A percentile compares a stretch with the other conserved stretches of the same genome.
phyloP scores from a whole-genome alignment of 2,888 invertebrate genomes.

The Dusona sp. region DNA sequence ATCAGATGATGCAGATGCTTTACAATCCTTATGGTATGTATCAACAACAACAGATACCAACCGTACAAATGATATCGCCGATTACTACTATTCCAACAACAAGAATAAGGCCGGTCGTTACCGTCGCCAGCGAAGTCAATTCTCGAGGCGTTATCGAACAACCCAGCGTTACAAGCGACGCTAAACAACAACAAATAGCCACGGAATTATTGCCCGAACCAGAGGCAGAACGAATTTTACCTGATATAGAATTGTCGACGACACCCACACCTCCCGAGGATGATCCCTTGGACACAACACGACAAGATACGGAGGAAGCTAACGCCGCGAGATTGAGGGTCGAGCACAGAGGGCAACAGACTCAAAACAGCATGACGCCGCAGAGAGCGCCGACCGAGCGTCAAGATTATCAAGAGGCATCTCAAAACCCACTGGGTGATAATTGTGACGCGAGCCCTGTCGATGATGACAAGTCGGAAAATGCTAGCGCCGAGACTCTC shows the following conservation, averaged over 20 bases:
- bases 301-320: conserved; percentile 43
- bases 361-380: conserved; percentile 63
- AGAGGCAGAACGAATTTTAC: conserved; percentile 76
- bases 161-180: conserved; percentile 73
- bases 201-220: conserved; percentile 75
- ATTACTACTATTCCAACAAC: conserved; percentile 83
- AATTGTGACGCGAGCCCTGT: conserved; percentile 43
- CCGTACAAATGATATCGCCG: conserved; percentile 85
- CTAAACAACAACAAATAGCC: conserved; percentile 75
- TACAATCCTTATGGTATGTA: conserved; percentile 86
- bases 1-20: conserved; percentile 86
- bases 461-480: conserved; percentile 77
- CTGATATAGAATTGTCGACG: conserved; percentile 75
- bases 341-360: conserved; percentile 75
- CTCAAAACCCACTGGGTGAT: conserved; percentile 42
- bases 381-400: conserved; percentile 43
- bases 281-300: not conserved
- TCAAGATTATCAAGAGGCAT: conserved; percentile 56
- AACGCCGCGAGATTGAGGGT: conserved; percentile 57
- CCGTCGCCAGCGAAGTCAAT: conserved; percentile 72
- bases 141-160: conserved; percentile 71
- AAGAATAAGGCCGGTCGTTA: conserved; percentile 76
- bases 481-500: conserved; percentile 66
- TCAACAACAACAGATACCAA: conserved; percentile 86
- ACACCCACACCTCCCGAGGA: conserved; percentile 30